These are phyloP conservation scores for Arenaria interpres DNA, from an alignment of 2,113 vertebrate species.

Conservation along the genomic window DNA sequence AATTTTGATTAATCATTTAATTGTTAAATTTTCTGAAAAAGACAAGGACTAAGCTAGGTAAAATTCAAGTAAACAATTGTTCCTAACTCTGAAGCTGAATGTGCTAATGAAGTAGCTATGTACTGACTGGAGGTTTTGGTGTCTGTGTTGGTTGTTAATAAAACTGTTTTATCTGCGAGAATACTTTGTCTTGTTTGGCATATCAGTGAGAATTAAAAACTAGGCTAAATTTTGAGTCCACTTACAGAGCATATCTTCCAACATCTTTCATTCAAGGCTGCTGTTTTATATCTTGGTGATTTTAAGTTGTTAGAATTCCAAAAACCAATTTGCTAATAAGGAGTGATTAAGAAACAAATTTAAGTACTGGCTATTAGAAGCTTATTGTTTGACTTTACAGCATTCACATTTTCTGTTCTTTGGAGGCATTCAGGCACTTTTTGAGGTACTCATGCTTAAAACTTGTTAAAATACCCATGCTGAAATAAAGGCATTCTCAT, in stretches of 20 bases:
- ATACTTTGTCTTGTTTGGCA: neutral
- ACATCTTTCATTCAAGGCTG: neutral
- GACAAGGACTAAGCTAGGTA: neutral
- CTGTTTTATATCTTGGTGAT: neutral
- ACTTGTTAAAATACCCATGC: neutral
- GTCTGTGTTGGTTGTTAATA: neutral
- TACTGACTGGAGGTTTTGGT: neutral
- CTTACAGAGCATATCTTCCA: neutral
- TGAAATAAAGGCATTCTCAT: neutral
- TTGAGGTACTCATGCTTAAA: neutral
- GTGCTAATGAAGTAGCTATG: neutral
- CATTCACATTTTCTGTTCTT: neutral
- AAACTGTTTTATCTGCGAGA: neutral
- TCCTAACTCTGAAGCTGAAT: neutral
- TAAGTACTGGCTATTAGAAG: neutral
- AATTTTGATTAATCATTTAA: neutral
- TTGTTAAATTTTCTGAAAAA: neutral
- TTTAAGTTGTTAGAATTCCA: neutral
- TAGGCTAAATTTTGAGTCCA: neutral
- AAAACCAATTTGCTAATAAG: neutral
- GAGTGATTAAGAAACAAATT: neutral
- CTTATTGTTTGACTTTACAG: neutral
- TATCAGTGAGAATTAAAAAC: slow-evolving; percentile 1
- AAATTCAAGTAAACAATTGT: neutral
- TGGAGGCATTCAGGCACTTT: neutral